Evolutionary conservation across 1,140 invertebrate genomes (phyloP).

Genomic region (Bombus vancouverensis): DNA sequence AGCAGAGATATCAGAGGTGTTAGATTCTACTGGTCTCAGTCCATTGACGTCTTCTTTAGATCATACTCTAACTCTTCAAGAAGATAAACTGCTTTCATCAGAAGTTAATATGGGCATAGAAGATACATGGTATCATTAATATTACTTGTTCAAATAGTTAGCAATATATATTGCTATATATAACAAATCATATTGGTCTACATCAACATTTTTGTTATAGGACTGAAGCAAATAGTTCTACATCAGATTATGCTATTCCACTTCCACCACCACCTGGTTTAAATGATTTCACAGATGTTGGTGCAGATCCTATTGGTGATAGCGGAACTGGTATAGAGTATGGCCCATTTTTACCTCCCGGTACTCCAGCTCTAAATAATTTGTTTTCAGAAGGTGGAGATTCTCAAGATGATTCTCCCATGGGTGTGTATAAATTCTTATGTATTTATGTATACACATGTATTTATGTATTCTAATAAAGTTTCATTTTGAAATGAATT

Average conservation of each 20-base stretch:
- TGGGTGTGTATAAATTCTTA: conserved; percentile 69
- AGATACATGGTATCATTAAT: conserved; percentile 76
- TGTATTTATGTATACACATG: not conserved
- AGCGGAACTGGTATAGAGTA: conserved; percentile 73
- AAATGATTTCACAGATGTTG: conserved; percentile 75
- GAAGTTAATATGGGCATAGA: conserved; percentile 80
- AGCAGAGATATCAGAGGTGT: conserved; percentile 75
- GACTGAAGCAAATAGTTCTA: conserved; percentile 79
- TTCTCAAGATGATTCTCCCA: conserved; percentile 77
- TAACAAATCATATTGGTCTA: not conserved
- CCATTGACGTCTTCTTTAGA: conserved; percentile 78
- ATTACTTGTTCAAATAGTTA: conserved; percentile 12
- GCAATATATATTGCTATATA: not conserved
- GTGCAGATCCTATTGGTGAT: conserved; percentile 71
- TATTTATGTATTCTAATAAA: not conserved
- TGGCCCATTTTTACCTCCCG: conserved; percentile 78
- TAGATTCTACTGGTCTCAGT: conserved; percentile 79
- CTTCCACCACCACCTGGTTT: conserved; percentile 77
- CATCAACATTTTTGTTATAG: conserved; percentile 50
- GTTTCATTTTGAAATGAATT: not conserved
- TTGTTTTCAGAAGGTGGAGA: conserved; percentile 78
- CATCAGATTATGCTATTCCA: conserved; percentile 79
- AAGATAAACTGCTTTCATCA: conserved; percentile 72
- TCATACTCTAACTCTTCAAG: conserved; percentile 78
- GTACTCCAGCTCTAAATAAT: conserved; percentile 73